These are phyloP conservation scores for Octopus bimaculoides DNA, from an alignment of 1,140 invertebrate genomes.

Conservation along the genomic window DNA sequence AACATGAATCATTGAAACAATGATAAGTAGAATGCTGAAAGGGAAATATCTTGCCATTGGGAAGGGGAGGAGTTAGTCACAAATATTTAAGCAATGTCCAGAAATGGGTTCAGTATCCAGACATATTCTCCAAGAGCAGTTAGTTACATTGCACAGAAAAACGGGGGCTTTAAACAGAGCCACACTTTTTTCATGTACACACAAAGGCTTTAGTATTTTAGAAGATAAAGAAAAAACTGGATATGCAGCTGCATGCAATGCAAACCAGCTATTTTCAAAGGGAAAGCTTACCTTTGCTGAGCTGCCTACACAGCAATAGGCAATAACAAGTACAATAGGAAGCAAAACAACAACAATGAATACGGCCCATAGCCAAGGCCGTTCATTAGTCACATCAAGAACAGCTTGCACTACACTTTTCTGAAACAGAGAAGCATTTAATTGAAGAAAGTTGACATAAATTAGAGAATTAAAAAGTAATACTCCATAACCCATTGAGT, in stretches of 20 bases:
- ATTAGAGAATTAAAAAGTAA: too few relatives aligned
- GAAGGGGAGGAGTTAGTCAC: too few relatives aligned
- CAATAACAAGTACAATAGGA: constrained; percentile 75
- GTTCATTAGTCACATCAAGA: constrained; percentile 77
- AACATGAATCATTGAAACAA: too few relatives aligned
- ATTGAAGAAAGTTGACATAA: not conserved
- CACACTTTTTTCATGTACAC: not conserved
- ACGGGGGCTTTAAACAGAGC: not conserved
- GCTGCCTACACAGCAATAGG: constrained; percentile 69
- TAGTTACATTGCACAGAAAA: not conserved
- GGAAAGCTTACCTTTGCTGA: constrained; percentile 40
- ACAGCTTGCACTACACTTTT: constrained; percentile 78
- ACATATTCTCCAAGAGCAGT: not conserved
- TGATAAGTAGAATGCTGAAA: too few relatives aligned
- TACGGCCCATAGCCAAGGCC: constrained; percentile 88
- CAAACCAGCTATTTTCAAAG: constrained; percentile 1
- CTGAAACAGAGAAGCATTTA: constrained; percentile 60
- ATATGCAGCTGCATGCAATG: not conserved
- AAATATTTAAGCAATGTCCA: not conserved
- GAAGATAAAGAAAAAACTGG: constrained; percentile 1
- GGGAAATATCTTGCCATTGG: too few relatives aligned
- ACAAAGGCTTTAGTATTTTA: not conserved
- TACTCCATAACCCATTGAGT: too few relatives aligned
- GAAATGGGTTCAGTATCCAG: not conserved
- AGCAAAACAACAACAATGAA: constrained; percentile 79